Evolutionary conservation across 2,888 invertebrate species (phyloP).

Genomic region (Diarsia dahlii): DNA sequence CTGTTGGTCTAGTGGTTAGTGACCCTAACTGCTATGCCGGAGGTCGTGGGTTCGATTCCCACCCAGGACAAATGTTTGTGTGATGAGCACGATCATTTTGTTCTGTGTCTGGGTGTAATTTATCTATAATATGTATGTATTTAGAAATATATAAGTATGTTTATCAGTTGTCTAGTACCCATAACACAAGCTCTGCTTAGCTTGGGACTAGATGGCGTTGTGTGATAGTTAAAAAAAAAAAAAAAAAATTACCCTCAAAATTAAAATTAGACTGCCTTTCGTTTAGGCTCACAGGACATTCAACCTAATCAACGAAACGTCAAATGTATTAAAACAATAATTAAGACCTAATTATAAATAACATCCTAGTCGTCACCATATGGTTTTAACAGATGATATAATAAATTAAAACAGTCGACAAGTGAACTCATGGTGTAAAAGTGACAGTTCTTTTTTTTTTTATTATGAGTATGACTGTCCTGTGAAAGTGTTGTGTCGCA

Average conservation of each 20-base stretch:
- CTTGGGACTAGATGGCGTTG: too few relatives aligned
- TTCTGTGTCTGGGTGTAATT: too few relatives aligned
- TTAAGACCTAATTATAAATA: conserved; percentile 21
- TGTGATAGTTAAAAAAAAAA: too few relatives aligned
- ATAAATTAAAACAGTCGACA: conserved; percentile 8
- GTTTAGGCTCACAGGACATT: not conserved
- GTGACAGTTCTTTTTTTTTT: conserved; percentile 24
- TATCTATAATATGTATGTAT: too few relatives aligned
- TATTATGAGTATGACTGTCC: not conserved
- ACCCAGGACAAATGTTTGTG: too few relatives aligned
- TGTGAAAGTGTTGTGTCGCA: conserved; percentile 21
- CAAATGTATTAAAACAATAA: conserved; percentile 43
- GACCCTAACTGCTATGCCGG: too few relatives aligned
- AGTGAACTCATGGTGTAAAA: conserved; percentile 30
- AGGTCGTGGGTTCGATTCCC: too few relatives aligned
- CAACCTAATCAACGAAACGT: conserved; percentile 29
- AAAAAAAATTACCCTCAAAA: not conserved
- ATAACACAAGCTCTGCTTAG: too few relatives aligned
- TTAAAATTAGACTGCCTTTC: not conserved
- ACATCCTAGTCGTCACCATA: conserved; percentile 27
- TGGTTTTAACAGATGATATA: conserved; percentile 35
- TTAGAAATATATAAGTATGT: too few relatives aligned
- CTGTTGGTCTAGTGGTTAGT: too few relatives aligned
- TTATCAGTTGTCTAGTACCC: too few relatives aligned
- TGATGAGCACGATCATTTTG: too few relatives aligned